Percentiles rank a stretch among this genome's conserved stretches.
phyloP scores from a whole-genome alignment of 2,888 invertebrate genomes.

The Allygus modestus region DNA sequence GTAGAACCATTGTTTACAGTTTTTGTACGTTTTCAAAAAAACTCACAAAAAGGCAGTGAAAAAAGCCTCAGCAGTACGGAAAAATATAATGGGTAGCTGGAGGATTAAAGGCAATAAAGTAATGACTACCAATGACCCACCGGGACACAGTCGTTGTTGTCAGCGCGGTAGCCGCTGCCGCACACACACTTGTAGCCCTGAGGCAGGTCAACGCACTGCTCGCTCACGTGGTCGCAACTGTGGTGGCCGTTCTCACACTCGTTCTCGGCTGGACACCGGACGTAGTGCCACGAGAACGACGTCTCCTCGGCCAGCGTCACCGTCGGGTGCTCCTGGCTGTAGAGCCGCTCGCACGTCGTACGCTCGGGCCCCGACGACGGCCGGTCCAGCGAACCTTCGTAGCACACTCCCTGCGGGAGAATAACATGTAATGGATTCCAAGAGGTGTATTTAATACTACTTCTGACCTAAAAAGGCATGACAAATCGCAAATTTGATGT shows the following conservation, averaged over 20 bases:
- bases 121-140: too few species aligned
- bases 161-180: slow-evolving; percentile 83
- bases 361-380: slow-evolving; percentile 81
- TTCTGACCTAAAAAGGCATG: too few species aligned
- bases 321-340: slow-evolving; percentile 63
- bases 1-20: too few species aligned
- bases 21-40: too few species aligned
- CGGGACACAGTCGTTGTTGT: slow-evolving; percentile 71
- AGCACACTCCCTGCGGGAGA: slow-evolving; percentile 83
- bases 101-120: too few species aligned
- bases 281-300: slow-evolving; percentile 91
- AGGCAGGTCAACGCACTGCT: slow-evolving; percentile 90
- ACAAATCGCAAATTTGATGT: too few species aligned
- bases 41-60: too few species aligned
- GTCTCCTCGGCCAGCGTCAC: slow-evolving; percentile 69
- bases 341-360: slow-evolving; percentile 77
- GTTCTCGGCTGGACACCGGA: slow-evolving; percentile 90
- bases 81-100: too few species aligned
- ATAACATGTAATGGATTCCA: too few species aligned
- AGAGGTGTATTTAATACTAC: neutral
- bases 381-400: slow-evolving; percentile 86
- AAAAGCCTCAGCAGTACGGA: too few species aligned
- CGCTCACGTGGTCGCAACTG: slow-evolving; percentile 90
- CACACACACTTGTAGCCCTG: slow-evolving; percentile 92
- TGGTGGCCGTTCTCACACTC: slow-evolving; percentile 96